phyloP scores from a whole-genome alignment of 2,888 invertebrate genomes.

The Orthonevra nobilis region DNA sequence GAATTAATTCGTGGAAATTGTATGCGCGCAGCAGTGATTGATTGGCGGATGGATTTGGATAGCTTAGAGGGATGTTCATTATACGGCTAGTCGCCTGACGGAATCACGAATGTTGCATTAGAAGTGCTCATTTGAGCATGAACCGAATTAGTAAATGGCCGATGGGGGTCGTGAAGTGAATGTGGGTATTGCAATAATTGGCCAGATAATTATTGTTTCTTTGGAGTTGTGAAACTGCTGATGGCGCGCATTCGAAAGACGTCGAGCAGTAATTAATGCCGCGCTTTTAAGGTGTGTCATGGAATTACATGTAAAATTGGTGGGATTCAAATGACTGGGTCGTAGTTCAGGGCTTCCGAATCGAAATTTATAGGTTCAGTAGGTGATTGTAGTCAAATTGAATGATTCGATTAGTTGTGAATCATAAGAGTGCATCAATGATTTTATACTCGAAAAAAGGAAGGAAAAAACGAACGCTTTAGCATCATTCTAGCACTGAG shows the following conservation, averaged over 20 bases:
- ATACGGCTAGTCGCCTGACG: constrained; percentile 6
- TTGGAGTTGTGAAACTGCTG: constrained; percentile 56
- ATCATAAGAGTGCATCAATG: no score
- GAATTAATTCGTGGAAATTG: constrained; percentile 45
- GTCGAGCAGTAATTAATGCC: neutral
- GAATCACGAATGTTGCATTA: constrained; percentile 58
- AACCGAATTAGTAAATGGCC: constrained; percentile 57
- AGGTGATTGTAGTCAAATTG: no score
- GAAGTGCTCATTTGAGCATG: constrained; percentile 57
- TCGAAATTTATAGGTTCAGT: no score
- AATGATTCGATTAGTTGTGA: no score
- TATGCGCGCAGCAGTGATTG: constrained; percentile 7
- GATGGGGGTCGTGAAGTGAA: constrained; percentile 57
- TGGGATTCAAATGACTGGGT: constrained; percentile 1
- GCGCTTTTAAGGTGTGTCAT: constrained; percentile 26
- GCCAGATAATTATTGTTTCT: constrained; percentile 55
- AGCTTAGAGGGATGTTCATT: constrained; percentile 48
- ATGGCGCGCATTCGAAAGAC: constrained; percentile 11
- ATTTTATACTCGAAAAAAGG: no score
- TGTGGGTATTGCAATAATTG: constrained; percentile 59
- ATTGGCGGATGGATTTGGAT: constrained; percentile 19
- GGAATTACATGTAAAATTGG: constrained; percentile 22
- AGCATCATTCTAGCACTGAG: no score
- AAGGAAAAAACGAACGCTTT: no score
- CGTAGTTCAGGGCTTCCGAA: neutral